phyloP scores from a whole-genome alignment of 2,113 vertebrate species.

The Oncorhynchus clarkii region DNA sequence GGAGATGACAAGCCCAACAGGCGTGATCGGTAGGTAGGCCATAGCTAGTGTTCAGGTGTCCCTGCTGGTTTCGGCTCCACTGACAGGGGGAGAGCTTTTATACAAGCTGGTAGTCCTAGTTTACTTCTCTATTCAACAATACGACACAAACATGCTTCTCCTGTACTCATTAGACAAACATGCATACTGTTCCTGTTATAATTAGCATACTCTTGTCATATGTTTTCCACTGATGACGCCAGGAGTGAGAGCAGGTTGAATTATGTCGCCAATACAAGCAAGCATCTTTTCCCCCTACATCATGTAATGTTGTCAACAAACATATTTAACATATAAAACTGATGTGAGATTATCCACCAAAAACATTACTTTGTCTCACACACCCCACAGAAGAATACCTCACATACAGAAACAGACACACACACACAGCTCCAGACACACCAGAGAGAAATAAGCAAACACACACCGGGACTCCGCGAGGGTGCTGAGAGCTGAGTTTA shows the following conservation, averaged over 20 bases:
- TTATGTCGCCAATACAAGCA: not conserved
- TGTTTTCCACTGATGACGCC: not conserved
- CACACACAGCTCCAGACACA: constrained; percentile 28
- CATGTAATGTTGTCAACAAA: not conserved
- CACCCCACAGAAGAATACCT: not conserved
- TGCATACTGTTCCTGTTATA: not conserved
- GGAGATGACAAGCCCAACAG: constrained; percentile 67
- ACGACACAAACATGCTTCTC: not conserved
- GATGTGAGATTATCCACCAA: not conserved
- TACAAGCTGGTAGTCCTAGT: not conserved
- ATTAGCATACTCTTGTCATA: not conserved
- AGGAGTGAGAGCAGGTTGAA: not conserved
- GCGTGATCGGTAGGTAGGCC: constrained; percentile 52
- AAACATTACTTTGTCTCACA: not conserved
- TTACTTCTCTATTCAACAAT: not conserved
- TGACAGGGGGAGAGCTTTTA: not conserved
- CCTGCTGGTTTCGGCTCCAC: not conserved
- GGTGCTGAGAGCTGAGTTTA: constrained; percentile 36
- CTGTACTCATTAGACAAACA: not conserved
- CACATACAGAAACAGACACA: constrained; percentile 11
- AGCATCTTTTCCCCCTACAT: not conserved
- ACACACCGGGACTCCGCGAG: constrained; percentile 10
- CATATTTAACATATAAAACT: not conserved
- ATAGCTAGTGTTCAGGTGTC: not conserved
- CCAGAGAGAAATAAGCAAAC: constrained; percentile 5